Conservation (phyloP, 2,113 vertebrate genomes). For the Dasyurus viverrinus region DNA sequence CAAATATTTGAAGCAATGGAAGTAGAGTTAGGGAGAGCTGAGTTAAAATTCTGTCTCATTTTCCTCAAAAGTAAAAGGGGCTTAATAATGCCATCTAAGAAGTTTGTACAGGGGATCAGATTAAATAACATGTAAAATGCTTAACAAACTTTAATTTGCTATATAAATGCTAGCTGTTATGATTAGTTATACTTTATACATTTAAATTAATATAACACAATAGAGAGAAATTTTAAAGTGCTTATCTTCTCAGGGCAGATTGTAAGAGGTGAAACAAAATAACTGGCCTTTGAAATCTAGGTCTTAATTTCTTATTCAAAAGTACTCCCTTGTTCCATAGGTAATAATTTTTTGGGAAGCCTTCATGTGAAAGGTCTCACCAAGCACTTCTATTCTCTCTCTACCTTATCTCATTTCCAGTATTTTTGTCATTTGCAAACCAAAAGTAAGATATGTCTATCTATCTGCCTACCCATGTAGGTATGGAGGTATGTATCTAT, state of each 20-base stretch:
- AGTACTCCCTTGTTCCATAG: neutral
- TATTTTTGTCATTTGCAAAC: neutral
- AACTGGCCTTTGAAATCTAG: neutral
- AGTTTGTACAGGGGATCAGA: neutral
- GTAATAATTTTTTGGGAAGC: neutral
- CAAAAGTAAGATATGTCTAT: neutral
- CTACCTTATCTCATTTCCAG: neutral
- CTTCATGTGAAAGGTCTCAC: conserved; percentile 1
- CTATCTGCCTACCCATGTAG: neutral
- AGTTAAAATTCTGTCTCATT: neutral
- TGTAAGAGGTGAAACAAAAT: neutral
- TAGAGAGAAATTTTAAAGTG: neutral
- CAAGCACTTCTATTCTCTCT: neutral
- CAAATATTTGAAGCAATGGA: neutral
- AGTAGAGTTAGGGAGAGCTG: neutral
- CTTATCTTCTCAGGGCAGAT: neutral
- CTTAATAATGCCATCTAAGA: neutral
- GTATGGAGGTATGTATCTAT: too few species aligned
- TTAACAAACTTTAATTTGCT: neutral
- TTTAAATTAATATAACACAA: neutral
- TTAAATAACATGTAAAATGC: neutral
- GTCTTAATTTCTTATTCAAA: conserved; percentile 21
- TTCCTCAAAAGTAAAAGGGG: neutral
- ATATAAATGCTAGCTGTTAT: neutral
- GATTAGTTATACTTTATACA: neutral